Evolutionary conservation across 2,113 vertebrate genomes (phyloP).

Genomic region (Pluvianellus socialis): DNA sequence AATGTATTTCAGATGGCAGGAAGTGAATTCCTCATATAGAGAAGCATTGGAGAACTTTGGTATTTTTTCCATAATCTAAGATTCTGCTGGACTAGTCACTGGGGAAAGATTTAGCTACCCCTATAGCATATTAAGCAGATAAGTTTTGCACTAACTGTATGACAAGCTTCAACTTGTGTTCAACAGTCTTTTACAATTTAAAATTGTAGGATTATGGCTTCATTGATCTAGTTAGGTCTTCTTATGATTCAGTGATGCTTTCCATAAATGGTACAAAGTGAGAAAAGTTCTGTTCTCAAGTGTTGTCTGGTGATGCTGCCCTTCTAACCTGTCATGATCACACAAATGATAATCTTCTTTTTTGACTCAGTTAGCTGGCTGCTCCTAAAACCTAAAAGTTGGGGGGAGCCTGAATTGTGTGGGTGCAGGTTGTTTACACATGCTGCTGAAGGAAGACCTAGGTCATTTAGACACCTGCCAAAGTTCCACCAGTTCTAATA

Average conservation of each 20-base stretch:
- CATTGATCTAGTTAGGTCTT: neutral
- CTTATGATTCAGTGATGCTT: neutral
- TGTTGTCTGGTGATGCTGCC: neutral
- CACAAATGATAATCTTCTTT: neutral
- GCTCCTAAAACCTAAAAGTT: neutral
- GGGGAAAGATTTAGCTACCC: neutral
- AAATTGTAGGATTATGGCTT: neutral
- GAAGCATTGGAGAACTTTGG: neutral
- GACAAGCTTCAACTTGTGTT: neutral
- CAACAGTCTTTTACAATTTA: neutral
- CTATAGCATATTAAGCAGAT: neutral
- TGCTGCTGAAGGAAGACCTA: neutral
- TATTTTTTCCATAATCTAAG: neutral
- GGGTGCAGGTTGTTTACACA: neutral
- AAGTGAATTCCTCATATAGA: neutral
- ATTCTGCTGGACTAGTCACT: neutral
- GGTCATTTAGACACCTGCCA: neutral
- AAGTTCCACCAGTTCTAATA: neutral
- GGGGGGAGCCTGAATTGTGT: neutral
- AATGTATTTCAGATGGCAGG: conserved; percentile 22
- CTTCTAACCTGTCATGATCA: neutral
- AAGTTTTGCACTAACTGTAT: neutral
- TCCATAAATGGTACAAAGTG: neutral
- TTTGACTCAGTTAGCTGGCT: neutral
- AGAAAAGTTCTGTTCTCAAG: neutral